These are phyloP conservation scores for Drosophila pseudoobscura DNA, from an alignment of 1,140 invertebrate genomes.

Conservation along the genomic window DNA sequence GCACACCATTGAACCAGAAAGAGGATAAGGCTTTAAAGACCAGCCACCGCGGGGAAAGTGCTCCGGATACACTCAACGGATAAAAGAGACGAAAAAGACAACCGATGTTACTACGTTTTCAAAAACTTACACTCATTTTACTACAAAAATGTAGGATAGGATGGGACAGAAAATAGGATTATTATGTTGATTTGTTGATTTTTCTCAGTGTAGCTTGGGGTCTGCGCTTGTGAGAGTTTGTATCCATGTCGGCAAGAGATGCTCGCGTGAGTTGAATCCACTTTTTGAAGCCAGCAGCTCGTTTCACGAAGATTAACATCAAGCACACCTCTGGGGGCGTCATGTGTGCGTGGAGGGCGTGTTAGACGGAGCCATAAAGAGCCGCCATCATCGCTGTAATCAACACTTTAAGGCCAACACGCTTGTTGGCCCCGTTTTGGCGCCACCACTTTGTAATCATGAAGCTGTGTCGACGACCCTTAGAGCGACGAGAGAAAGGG, in stretches of 20 bases:
- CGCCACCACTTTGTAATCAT: constrained; percentile 70
- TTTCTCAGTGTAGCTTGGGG: too few relatives aligned
- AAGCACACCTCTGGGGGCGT: background rate
- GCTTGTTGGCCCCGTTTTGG: constrained; percentile 52
- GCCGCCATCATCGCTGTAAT: constrained; percentile 56
- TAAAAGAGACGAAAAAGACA: too few relatives aligned
- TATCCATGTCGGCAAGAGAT: too few relatives aligned
- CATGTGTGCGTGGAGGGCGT: background rate
- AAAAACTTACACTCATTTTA: too few relatives aligned
- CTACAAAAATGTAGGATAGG: too few relatives aligned
- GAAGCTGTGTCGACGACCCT: constrained; percentile 37
- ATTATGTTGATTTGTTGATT: too few relatives aligned
- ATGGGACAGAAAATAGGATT: too few relatives aligned
- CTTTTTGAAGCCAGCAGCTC: too few relatives aligned
- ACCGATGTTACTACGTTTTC: too few relatives aligned
- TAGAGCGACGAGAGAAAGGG: constrained; percentile 1
- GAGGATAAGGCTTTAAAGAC: constrained; percentile 59
- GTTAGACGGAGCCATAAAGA: constrained; percentile 21
- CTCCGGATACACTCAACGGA: background rate
- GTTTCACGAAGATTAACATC: background rate
- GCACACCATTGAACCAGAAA: constrained; percentile 77
- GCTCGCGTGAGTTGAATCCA: too few relatives aligned
- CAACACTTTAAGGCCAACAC: constrained; percentile 59
- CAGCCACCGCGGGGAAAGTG: background rate
- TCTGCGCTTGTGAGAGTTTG: too few relatives aligned